Conservation (phyloP, 2,113 vertebrate species). For the Scophthalmus maximus region DNA sequence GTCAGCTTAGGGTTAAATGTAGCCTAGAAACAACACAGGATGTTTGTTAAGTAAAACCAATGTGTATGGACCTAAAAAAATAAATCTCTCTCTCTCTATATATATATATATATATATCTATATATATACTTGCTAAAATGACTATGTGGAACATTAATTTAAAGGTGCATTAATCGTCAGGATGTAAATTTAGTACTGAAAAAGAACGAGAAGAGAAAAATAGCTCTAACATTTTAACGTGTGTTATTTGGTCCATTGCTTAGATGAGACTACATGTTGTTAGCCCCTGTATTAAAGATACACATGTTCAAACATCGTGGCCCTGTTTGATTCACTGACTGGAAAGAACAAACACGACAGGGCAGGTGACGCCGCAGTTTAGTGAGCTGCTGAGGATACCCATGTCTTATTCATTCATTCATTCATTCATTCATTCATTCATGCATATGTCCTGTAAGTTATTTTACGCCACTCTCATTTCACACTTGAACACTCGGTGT, state of each 20-base stretch:
- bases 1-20: slow-evolving; percentile 52
- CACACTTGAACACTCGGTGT: slow-evolving; percentile 61
- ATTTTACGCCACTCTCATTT: slow-evolving; percentile 60
- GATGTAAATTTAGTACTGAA: slow-evolving; percentile 68
- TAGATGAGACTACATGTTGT: slow-evolving; percentile 51
- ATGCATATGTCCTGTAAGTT: slow-evolving; percentile 41
- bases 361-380: slow-evolving; percentile 31
- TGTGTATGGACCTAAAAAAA: slow-evolving; percentile 46
- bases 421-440: slow-evolving; percentile 5
- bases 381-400: neutral
- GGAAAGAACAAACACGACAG: neutral
- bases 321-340: slow-evolving; percentile 62
- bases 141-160: slow-evolving; percentile 61
- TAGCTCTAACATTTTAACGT: slow-evolving; percentile 39
- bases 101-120: too few relatives aligned
- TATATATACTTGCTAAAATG: slow-evolving; percentile 35
- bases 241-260: slow-evolving; percentile 48
- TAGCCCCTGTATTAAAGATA: slow-evolving; percentile 65
- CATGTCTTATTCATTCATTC: slow-evolving; percentile 23
- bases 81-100: neutral
- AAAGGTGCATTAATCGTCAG: slow-evolving; percentile 55
- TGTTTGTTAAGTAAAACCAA: slow-evolving; percentile 33
- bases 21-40: slow-evolving; percentile 43
- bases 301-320: slow-evolving; percentile 34
- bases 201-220: slow-evolving; percentile 28